Evolutionary conservation across 2,888 invertebrate genomes (phyloP).

Genomic region (Euplexia lucipara): DNA sequence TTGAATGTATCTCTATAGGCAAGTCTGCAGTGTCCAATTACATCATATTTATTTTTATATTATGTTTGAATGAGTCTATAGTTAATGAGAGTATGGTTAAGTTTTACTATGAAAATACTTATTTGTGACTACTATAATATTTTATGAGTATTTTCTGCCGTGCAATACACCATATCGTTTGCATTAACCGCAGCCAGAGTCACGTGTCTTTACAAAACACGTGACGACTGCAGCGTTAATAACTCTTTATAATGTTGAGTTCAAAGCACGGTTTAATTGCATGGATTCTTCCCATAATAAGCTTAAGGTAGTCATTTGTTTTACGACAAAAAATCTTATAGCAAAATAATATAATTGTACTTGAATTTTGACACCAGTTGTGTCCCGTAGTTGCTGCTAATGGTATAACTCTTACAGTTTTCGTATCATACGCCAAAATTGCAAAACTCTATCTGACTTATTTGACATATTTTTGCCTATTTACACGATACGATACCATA

Average conservation of each 20-base stretch:
- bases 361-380: no score
- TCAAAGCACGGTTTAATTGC: constrained; percentile 34
- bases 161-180: constrained; percentile 13
- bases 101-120: constrained; percentile 26
- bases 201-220: constrained; percentile 40
- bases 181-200: constrained; percentile 34
- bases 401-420: no score
- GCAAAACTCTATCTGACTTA: no score
- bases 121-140: constrained; percentile 5
- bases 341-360: no score
- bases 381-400: no score
- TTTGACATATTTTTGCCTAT: no score
- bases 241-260: constrained; percentile 42
- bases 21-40: neutral
- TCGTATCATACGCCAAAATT: no score
- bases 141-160: constrained; percentile 26
- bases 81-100: constrained; percentile 1
- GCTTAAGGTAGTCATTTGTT: neutral
- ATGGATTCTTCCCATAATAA: constrained; percentile 14
- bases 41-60: constrained; percentile 33
- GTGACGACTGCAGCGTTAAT: constrained; percentile 30
- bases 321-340: no score
- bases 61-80: constrained; percentile 25
- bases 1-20: neutral
- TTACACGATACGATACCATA: no score